Evolutionary conservation across 2,113 vertebrate species (phyloP), one percentile per base, ranked within the genome.

Genomic region (Myrmecophaga tridactyla): DNA sequence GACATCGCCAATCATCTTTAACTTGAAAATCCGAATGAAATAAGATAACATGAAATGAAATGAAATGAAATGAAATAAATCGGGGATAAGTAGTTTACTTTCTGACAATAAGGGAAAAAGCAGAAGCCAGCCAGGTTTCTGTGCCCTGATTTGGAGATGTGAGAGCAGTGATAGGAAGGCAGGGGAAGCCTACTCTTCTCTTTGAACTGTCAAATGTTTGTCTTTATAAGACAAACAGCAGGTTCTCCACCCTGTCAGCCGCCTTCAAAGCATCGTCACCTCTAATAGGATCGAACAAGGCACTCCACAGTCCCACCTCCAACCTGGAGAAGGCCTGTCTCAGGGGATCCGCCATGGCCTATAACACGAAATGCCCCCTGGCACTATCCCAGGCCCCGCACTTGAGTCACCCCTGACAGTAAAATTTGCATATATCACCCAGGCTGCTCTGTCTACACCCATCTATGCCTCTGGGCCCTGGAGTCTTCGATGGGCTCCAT

Each of bases 281-380:
- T 89, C 60, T 96, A 95, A 95, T 72, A 48, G 62, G 83, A 82
- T 5, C 18, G 48, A 96, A 82, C 82, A 75, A 88, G 67, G 21
- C 34, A 43, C 77, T 95, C 88, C 0, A 2, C 10, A 36, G 29
- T 67, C 39, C 43, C 31, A 80, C 75, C 80, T 95, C 73, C 72
- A 34, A 85, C 73, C 94, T 83, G 67, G 88, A 90, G 53, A 43
- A 88, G 60, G 76, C 73, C 56, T 21, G 69, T 96, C 94, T 95
- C 91, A 18, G 34, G 88, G 78, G 91, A 91, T 63, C n/a, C 0
- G 2, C 73, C 83, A 36, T 34, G 75, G 89, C 43, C 95, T 10
- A 43, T 73, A 90, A 95, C 78, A 91, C 20, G n/a, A 92, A 96
- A 96, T 94, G 77, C 86, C 92, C 85, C 67, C 80, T 65, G 96